Evolutionary conservation across 2,888 invertebrate species (phyloP), one percentile per base, ranked within the genome.

Genomic region (Didymodactylos carnosus): DNA sequence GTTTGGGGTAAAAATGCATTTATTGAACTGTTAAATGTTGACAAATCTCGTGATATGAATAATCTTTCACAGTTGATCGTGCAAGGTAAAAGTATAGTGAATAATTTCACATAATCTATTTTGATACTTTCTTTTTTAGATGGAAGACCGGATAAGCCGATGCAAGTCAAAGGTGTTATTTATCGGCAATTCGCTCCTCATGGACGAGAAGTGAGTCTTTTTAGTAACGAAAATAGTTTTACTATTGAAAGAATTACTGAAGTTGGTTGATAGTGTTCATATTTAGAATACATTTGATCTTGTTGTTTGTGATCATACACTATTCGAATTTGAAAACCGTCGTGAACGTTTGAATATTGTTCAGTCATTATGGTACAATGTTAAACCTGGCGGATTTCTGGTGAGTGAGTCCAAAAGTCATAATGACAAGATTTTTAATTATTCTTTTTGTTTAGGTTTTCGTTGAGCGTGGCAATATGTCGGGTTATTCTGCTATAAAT

Each of bases 211-310:
- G 39, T 70, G 16, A 25, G 25, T 23, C 8, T n/a, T 23, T n/a
- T 8, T 19, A 16, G 25, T 39, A 4, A 16, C 11, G 14, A n/a
- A 46, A 16, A n/a, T n/a, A n/a, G n/a, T n/a, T n/a, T n/a, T n/a
- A n/a, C n/a, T n/a, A n/a, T n/a, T n/a, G n/a, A n/a, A n/a, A n/a
- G n/a, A n/a, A 69, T 7, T 23, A 35, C 25, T 25, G 16, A 11
- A 39, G 11, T n/a, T 8, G 25, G 19, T 39, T 39, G 7, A n/a
- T 69, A 11, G 25, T 39, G 19, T 27, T n/a, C n/a, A n/a, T n/a
- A n/a, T n/a, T 29, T 35, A 73, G 73, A 53, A 74, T 71, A 25
- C n/a, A 46, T 74, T 70, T 49, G 74, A 74, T 39, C 14, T 74
- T 16, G 74, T 74, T 7, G 41, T 71, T 23, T 46, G 35, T 29